A percentile compares a stretch with the other conserved stretches of the same genome.
These are phyloP conservation scores for Aphodius granarius DNA, from an alignment of 2,888 invertebrate species.

Conservation along the genomic window DNA sequence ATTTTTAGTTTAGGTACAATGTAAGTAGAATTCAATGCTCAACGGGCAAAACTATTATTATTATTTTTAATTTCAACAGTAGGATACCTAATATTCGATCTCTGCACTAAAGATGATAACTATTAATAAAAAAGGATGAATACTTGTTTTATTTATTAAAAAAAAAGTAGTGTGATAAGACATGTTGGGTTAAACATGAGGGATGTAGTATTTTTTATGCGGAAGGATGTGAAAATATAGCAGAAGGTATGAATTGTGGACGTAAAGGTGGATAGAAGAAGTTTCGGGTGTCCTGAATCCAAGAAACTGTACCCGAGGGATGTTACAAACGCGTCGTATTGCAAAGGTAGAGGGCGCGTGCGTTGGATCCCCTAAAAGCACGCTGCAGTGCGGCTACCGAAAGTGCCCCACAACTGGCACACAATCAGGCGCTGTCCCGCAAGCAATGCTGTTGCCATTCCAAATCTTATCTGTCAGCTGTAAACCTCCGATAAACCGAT, in stretches of 20 bases:
- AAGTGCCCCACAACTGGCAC: slow-evolving; percentile 44
- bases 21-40: no score
- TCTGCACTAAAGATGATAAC: no score
- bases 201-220: slow-evolving; percentile 22
- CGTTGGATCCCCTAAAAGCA: slow-evolving; percentile 39
- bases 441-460: slow-evolving; percentile 12
- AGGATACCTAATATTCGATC: no score
- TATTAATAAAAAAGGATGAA: no score
- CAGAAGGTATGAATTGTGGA: slow-evolving; percentile 45
- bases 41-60: no score
- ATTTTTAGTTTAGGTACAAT: no score
- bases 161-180: no score
- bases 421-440: slow-evolving; percentile 37
- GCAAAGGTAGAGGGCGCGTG: slow-evolving; percentile 37
- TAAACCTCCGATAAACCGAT: slow-evolving; percentile 9
- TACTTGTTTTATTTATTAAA: no score
- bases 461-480: slow-evolving; percentile 7
- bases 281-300: slow-evolving; percentile 44
- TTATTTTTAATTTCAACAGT: no score
- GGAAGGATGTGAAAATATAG: slow-evolving; percentile 35
- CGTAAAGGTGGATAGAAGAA: slow-evolving; percentile 41
- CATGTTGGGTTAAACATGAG: no score
- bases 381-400: slow-evolving; percentile 47
- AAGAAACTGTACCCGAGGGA: slow-evolving; percentile 47
- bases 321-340: slow-evolving; percentile 43